These are phyloP conservation scores for Eufriesea mexicana DNA, from an alignment of 1,140 invertebrate species.

Conservation along the genomic window DNA sequence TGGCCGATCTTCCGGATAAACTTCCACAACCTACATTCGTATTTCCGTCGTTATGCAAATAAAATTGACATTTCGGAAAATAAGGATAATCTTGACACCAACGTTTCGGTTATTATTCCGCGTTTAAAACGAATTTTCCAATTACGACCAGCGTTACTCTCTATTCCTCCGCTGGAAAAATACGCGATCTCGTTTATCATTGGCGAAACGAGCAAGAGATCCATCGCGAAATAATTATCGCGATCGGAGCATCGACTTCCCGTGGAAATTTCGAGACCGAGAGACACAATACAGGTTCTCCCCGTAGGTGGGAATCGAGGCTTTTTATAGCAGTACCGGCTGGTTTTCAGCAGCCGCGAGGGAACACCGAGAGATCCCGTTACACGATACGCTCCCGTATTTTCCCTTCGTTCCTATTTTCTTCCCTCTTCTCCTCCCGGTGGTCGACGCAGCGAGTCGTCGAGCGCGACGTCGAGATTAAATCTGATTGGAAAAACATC, in stretches of 20 bases:
- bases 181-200: not conserved
- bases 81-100: too few species aligned
- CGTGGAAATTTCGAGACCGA: not conserved
- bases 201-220: not conserved
- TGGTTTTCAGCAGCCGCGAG: not conserved
- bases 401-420: not conserved
- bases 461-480: constrained; percentile 25
- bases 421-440: too few species aligned
- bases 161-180: too few species aligned
- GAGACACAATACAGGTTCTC: not conserved
- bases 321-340: not conserved
- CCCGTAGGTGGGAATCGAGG: not conserved
- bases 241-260: not conserved
- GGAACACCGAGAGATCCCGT: constrained; percentile 4
- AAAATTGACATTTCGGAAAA: too few species aligned
- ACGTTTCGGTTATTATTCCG: too few species aligned
- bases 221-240: not conserved
- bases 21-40: too few species aligned
- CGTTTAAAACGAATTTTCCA: too few species aligned
- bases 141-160: too few species aligned
- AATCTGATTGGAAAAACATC: constrained; percentile 32
- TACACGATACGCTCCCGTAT: not conserved
- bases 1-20: too few species aligned
- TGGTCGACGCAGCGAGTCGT: not conserved
- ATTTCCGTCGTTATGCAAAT: too few species aligned